phyloP scores from a whole-genome alignment of 2,113 vertebrate species.

The Scolopax mira region DNA sequence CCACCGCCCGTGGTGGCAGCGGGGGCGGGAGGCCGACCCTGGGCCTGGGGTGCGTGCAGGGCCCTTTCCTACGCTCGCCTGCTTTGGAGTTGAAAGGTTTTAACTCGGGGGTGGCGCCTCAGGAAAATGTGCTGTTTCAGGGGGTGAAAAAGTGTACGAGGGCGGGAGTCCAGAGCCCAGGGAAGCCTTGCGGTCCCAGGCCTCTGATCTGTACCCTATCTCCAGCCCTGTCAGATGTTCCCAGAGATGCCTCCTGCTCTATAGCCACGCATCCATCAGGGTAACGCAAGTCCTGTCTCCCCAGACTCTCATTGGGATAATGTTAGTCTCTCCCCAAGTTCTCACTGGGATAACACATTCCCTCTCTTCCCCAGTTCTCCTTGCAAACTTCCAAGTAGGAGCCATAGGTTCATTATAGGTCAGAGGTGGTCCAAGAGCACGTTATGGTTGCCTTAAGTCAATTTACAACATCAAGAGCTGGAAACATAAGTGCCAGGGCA shows the following conservation, averaged over 20 bases:
- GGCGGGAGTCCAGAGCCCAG: neutral
- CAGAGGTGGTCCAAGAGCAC: accelerated
- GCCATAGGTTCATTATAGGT: accelerated
- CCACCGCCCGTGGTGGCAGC: neutral
- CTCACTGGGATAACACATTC: too few relatives aligned
- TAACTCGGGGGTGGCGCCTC: neutral
- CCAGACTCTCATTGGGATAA: accelerated
- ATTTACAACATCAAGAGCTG: neutral
- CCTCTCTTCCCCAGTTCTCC: accelerated
- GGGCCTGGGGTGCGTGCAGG: too few relatives aligned
- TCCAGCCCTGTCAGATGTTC: neutral
- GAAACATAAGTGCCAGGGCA: neutral
- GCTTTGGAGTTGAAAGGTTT: neutral
- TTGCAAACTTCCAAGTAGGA: accelerated
- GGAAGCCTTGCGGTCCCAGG: neutral
- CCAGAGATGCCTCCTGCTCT: accelerated
- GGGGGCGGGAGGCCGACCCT: neutral
- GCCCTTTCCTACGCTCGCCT: accelerated
- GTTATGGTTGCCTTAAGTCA: accelerated
- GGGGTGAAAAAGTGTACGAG: neutral
- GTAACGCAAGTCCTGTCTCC: too few relatives aligned
- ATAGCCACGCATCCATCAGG: accelerated
- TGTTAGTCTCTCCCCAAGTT: accelerated
- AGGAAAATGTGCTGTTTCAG: neutral
- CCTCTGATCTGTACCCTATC: accelerated